A percentile compares a stretch with the other conserved stretches of the same genome.
phyloP scores from a whole-genome alignment of 2,888 invertebrate genomes.

The Cerceris rybyensis region DNA sequence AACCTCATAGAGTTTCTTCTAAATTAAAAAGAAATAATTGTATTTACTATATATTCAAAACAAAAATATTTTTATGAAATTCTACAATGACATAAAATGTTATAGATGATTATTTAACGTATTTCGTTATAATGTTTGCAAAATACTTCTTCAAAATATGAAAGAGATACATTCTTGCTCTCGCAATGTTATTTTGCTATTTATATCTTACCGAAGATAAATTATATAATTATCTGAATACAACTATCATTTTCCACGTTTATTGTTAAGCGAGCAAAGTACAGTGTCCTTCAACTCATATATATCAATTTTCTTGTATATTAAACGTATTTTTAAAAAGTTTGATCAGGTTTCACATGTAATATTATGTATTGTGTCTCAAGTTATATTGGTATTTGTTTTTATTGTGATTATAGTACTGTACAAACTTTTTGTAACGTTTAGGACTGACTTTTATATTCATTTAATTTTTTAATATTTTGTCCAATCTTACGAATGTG shows the following conservation, averaged over 20 bases:
- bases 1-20: not conserved
- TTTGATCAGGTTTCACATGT: slow-evolving; percentile 40
- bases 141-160: slow-evolving; percentile 37
- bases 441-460: slow-evolving; percentile 53
- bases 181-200: slow-evolving; percentile 34
- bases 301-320: slow-evolving; percentile 15
- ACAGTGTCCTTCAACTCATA: slow-evolving; percentile 17
- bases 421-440: slow-evolving; percentile 54
- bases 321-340: slow-evolving; percentile 29
- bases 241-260: slow-evolving; percentile 24
- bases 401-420: slow-evolving; percentile 52
- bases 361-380: slow-evolving; percentile 53
- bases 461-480: slow-evolving; percentile 35
- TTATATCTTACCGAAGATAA: slow-evolving; percentile 28
- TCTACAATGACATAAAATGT: slow-evolving; percentile 24
- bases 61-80: slow-evolving; percentile 44
- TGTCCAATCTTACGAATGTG: slow-evolving; percentile 14
- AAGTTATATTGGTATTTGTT: slow-evolving; percentile 42
- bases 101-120: slow-evolving; percentile 1
- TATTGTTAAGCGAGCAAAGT: slow-evolving; percentile 23
- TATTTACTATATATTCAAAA: slow-evolving; percentile 33
- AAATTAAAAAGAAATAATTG: slow-evolving; percentile 1
- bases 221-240: slow-evolving; percentile 34
- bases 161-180: slow-evolving; percentile 39
- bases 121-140: slow-evolving; percentile 17